Percentiles rank a stretch among this genome's conserved stretches.
phyloP scores from a whole-genome alignment of 2,888 invertebrate genomes.

The Dasysyrphus albostriatus region DNA sequence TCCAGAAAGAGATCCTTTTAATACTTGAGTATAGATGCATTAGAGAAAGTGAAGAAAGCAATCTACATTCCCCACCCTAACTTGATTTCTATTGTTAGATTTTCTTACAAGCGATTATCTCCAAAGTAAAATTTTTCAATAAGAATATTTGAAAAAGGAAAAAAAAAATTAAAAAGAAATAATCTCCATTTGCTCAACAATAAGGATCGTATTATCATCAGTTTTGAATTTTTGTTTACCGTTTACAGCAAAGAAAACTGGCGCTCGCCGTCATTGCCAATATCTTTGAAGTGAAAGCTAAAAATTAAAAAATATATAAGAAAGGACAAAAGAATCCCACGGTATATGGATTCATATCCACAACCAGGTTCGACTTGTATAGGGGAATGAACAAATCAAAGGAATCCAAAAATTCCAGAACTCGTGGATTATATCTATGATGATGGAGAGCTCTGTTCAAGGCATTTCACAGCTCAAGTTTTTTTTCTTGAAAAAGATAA shows the following conservation, averaged over 20 bases:
- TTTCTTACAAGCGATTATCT: slow-evolving; percentile 70
- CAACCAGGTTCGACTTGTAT: slow-evolving; percentile 60
- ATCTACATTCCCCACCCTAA: slow-evolving; percentile 16
- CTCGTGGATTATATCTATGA: slow-evolving; percentile 13
- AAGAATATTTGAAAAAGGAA: slow-evolving; percentile 48
- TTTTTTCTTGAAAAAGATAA: slow-evolving; percentile 35
- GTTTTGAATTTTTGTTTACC: slow-evolving; percentile 53
- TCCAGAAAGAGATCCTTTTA: slow-evolving; percentile 53
- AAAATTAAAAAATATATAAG: slow-evolving; percentile 31
- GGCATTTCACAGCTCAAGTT: slow-evolving; percentile 1
- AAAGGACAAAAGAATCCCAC: slow-evolving; percentile 62
- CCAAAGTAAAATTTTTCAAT: slow-evolving; percentile 64
- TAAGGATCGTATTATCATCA: slow-evolving; percentile 69
- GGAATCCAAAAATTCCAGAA: slow-evolving; percentile 49
- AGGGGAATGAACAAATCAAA: slow-evolving; percentile 60
- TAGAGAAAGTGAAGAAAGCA: slow-evolving; percentile 50
- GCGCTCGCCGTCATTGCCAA: background rate
- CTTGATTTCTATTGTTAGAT: slow-evolving; percentile 64
- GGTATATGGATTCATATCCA: slow-evolving; percentile 57
- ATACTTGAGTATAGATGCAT: slow-evolving; percentile 60
- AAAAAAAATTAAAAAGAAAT: slow-evolving; percentile 40
- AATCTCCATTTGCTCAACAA: slow-evolving; percentile 64
- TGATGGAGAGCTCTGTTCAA: slow-evolving; percentile 10
- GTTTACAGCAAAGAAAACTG: slow-evolving; percentile 38
- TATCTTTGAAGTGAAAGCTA: slow-evolving; percentile 59